Evolutionary conservation across 2,113 vertebrate species (phyloP), one percentile per base, ranked within the genome.

Genomic region (Burhinus bistriatus): DNA sequence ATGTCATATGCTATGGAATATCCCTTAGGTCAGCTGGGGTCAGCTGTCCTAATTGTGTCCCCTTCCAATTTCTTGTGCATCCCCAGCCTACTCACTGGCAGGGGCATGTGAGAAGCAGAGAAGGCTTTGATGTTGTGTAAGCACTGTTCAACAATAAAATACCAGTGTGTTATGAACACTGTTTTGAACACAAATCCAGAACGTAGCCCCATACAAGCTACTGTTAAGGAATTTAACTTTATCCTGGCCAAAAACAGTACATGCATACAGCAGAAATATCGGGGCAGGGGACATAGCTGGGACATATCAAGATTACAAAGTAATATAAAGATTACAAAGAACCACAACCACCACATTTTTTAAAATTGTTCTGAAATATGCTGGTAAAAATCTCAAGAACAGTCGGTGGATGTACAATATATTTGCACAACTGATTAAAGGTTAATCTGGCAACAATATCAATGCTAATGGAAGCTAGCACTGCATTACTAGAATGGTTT

Each of bases 131-230:
- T 4, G 0, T 2, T 65, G 8, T 21, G 6, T 16, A 22, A 69
- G 45, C 21, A 17, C 22, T 29, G 36, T 21, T 66, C 26, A 82
- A 22, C 20, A 66, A 12, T 32, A 58, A 57, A 82, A 66, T 7
- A 21, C 12, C 29, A 2, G 1, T 25, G 9, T 11, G 6, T 20
- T 57, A n/a, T 5, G 34, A 47, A 40, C 19, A 17, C 6, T 49
- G 20, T 40, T 65, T 21, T 21, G 42, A 58, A 5, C 11, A 42
- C 13, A 71, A 55, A 57, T 22, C 7, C 30, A 55, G 70, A 38
- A 20, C 9, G 17, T 3, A 49, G n/a, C 5, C 2, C 5, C 6
- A 1, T 54, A 26, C 10, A 2, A 76, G 3, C 4, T 52, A 23
- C 17, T 13, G 3, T 15, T 20, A 42, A n/a, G 20, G 47, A 49